These are phyloP conservation scores for Patella pellucida DNA, from an alignment of 2,888 invertebrate genomes.

Conservation along the genomic window DNA sequence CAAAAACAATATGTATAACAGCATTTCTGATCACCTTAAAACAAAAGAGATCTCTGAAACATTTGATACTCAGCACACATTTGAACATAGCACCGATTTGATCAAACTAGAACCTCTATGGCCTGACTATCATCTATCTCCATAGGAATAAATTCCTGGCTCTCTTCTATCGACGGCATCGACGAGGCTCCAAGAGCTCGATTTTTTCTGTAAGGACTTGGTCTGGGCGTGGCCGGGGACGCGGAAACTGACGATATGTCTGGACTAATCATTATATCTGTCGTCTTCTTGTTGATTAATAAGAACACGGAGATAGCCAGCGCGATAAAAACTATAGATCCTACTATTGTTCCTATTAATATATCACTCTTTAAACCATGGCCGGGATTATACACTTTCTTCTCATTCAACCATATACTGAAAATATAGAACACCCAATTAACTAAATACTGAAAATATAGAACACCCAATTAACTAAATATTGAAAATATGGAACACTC, in stretches of 20 bases:
- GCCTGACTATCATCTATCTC: constrained; percentile 4
- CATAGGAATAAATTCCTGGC: not conserved
- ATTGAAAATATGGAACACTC: too few relatives aligned
- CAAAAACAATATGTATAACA: too few relatives aligned
- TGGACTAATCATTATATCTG: not conserved
- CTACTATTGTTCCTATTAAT: constrained; percentile 1
- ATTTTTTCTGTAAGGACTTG: constrained; percentile 4
- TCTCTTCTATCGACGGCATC: constrained; percentile 1
- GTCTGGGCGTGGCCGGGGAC: constrained; percentile 1
- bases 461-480: too few relatives aligned
- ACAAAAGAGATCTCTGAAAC: too few relatives aligned
- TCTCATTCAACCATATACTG: constrained; percentile 5
- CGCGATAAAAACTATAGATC: not conserved
- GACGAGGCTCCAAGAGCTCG: not conserved
- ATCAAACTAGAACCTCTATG: not conserved
- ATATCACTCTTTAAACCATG: not conserved
- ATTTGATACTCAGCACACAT: too few relatives aligned
- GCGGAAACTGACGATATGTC: not conserved
- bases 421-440: not conserved
- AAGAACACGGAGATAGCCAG: not conserved
- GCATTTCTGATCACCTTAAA: too few relatives aligned
- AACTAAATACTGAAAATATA: too few relatives aligned
- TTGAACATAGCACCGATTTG: too few relatives aligned
- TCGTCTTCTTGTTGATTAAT: not conserved
- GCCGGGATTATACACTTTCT: constrained; percentile 1